Evolutionary conservation across 2,113 vertebrate genomes (phyloP).

Genomic region (Mirounga angustirostris): DNA sequence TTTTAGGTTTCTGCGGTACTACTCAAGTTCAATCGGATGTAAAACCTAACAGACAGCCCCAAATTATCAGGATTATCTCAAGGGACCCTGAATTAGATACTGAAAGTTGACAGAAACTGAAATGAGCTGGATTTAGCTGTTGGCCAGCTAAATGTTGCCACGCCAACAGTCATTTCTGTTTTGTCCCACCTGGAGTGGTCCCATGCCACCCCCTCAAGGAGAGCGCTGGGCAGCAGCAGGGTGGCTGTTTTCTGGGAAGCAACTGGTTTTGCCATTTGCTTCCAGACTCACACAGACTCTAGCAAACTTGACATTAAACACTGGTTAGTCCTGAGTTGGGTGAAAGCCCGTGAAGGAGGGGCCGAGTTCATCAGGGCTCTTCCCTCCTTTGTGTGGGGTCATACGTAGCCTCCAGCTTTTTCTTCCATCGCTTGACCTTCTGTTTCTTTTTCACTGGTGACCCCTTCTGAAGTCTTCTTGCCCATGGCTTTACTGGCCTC

Average conservation of each 20-base stretch:
- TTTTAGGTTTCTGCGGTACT: conserved; percentile 47
- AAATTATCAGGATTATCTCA: not conserved
- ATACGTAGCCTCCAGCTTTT: conserved; percentile 83
- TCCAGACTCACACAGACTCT: conserved; percentile 88
- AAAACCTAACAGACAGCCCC: conserved; percentile 60
- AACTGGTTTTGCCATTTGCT: conserved; percentile 82
- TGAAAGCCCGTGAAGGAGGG: conserved; percentile 80
- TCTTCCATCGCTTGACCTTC: conserved; percentile 60
- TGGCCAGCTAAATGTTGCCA: not conserved
- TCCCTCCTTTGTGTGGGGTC: conserved; percentile 82
- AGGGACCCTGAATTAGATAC: conserved; percentile 26
- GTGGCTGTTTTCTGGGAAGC: conserved; percentile 75
- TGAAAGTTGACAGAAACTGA: conserved; percentile 46
- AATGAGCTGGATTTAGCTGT: conserved; percentile 66
- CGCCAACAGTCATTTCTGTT: conserved; percentile 58
- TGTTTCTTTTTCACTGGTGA: conserved; percentile 18
- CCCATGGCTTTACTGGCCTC: conserved; percentile 84
- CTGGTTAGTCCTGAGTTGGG: conserved; percentile 86
- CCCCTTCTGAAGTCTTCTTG: conserved; percentile 71
- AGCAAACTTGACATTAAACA: conserved; percentile 88
- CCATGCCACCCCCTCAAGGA: conserved; percentile 66
- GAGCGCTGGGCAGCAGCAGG: conserved; percentile 65
- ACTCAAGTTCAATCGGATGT: conserved; percentile 46
- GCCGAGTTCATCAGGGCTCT: conserved; percentile 74
- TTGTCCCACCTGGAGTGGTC: conserved; percentile 81